These are phyloP conservation scores for Heliothis peltigera DNA, from an alignment of 2,888 invertebrate genomes.

Conservation along the genomic window DNA sequence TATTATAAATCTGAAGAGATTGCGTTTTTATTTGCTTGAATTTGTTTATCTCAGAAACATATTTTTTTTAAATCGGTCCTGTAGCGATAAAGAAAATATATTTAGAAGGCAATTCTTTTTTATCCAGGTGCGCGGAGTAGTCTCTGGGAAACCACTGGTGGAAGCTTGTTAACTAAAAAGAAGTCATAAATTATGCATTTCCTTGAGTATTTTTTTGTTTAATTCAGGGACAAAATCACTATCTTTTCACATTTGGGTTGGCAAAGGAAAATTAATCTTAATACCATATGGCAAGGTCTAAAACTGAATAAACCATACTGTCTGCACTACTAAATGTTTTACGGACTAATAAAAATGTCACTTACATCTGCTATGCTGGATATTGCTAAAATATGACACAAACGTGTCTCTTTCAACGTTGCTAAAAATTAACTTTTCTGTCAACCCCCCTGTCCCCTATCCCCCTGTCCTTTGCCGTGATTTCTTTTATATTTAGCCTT, in stretches of 20 bases:
- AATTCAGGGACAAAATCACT: neutral
- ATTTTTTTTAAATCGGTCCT: too few species aligned
- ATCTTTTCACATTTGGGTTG: neutral
- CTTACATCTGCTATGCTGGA: conserved; percentile 24
- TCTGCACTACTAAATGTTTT: conserved; percentile 1
- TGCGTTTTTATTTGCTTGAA: too few species aligned
- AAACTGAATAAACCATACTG: neutral
- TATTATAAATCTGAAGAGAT: too few species aligned
- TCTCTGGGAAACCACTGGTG: too few species aligned
- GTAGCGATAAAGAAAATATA: too few species aligned
- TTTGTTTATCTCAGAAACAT: too few species aligned
- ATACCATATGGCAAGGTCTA: neutral
- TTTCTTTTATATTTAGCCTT: neutral
- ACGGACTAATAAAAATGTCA: conserved; percentile 35
- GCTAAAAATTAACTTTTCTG: conserved; percentile 4
- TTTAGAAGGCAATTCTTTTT: too few species aligned
- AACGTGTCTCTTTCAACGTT: neutral
- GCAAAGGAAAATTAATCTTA: conserved; percentile 16
- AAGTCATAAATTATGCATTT: too few species aligned
- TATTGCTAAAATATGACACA: conserved; percentile 18
- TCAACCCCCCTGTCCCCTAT: neutral
- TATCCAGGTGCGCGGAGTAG: too few species aligned
- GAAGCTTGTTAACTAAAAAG: too few species aligned
- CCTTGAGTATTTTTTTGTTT: too few species aligned
- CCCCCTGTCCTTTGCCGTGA: too few species aligned